Evolutionary conservation across 92 coral and sea anemone species (phyloP), one percentile per base, ranked within the genome.

Genomic region (Porites cylindrica): DNA sequence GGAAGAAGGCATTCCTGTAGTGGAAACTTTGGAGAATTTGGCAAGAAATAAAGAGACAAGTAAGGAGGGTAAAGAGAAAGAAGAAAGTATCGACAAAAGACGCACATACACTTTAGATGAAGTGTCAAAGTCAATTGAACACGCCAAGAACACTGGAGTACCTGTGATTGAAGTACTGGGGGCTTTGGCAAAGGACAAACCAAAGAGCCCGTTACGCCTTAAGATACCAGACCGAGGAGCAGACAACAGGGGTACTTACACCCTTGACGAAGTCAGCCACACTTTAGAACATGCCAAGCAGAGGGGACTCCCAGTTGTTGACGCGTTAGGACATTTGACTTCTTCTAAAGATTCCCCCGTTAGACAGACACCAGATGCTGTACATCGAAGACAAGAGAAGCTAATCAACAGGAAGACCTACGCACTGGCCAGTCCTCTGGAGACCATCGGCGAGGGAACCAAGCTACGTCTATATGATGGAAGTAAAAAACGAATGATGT

Each of bases 21-120:
- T 92, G 47, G 75, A 91, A 52, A 94, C 94, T 73, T 82, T 93
- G 11, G 86, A 86, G 26, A 78, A 86, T 58, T 75, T 93, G 54
- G 71, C 91, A 18, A 59, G 18, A 70, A 75, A 7, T 66, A 64
- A 76, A 19, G 77, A 74, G 7, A 29, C 51, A 4, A 84, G 54
- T 9, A 75, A 79, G 17, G 86, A 74, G 47, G 77, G 91, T 21
- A 87, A 71, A 16, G 80, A 80, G 19, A 72, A 78, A 1, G 95
- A 89, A 76, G 86, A 32, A 43, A 74, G 53, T n/a, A 69, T 50
- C 2, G 90, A 79, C n/a, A 91, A 94, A 38, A 92, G 99, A 43
- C 89, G 93, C 51, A 97, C 99, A 1, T 97, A 95, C 83, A 95
- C 98, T 9, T 88, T 97, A 51, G 94, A 97, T 77, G 95, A 94